phyloP scores from a whole-genome alignment of 2,113 vertebrate species.

The Carassius carassius region DNA sequence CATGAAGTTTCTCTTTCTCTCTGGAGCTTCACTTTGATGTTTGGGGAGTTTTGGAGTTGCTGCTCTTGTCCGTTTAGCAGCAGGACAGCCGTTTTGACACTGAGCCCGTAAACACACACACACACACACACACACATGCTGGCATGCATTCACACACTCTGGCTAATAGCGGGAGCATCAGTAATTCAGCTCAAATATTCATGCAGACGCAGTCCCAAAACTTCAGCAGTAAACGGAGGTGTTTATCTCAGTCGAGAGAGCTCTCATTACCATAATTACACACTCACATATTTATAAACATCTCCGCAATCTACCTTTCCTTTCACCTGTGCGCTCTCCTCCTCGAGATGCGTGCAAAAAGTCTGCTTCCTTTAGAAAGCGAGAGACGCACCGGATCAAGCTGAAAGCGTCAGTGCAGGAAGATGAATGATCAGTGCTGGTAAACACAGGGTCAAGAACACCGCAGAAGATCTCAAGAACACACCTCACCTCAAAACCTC shows the following conservation, averaged over 20 bases:
- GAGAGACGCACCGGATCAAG: neutral
- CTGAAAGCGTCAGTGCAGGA: neutral
- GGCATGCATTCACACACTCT: constrained; percentile 25
- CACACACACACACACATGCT: constrained; percentile 51
- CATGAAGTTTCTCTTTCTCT: constrained; percentile 65
- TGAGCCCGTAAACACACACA: constrained; percentile 62
- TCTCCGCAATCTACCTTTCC: constrained; percentile 9
- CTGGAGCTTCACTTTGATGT: constrained; percentile 70
- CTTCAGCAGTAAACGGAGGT: constrained; percentile 50
- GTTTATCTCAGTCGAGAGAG: constrained; percentile 41
- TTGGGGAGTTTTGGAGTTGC: constrained; percentile 61
- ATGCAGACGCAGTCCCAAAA: constrained; percentile 67
- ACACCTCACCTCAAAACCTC: neutral
- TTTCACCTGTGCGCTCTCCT: neutral
- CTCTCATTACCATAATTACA: constrained; percentile 24
- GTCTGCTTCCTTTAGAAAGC: neutral
- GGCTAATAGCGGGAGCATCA: constrained; percentile 70
- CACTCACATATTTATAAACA: constrained; percentile 31
- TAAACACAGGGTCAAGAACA: constrained; percentile 3
- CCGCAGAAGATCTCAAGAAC: neutral
- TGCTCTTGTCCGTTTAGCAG: constrained; percentile 74
- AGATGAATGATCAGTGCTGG: neutral
- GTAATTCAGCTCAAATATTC: constrained; percentile 75
- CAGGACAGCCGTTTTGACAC: constrained; percentile 62
- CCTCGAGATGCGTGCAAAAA: neutral